phyloP scores from a whole-genome alignment of 2,113 vertebrate species.

The Sceloporus tristichus region DNA sequence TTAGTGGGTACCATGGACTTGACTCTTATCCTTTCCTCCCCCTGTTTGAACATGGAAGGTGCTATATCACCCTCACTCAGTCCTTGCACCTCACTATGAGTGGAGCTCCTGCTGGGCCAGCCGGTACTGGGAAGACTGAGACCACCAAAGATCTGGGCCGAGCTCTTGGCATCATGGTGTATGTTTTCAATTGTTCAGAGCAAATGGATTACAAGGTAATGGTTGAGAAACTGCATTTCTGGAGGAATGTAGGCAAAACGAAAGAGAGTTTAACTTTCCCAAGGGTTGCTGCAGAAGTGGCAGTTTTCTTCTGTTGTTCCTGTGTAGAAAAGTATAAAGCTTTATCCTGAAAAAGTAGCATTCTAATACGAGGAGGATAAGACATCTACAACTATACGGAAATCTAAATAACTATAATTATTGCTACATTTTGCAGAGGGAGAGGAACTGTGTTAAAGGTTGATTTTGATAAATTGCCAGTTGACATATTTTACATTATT shows the following conservation, averaged over 20 bases:
- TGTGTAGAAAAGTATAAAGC: not conserved
- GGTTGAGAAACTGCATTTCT: accelerated
- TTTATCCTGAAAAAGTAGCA: not conserved
- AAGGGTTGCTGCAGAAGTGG: not conserved
- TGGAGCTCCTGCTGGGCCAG: conserved; percentile 91
- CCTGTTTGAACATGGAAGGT: conserved; percentile 75
- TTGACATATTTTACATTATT: not conserved
- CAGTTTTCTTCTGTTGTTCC: not conserved
- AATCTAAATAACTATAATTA: not conserved
- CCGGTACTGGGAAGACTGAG: conserved; percentile 96
- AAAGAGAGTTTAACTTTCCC: accelerated
- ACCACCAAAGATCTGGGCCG: conserved; percentile 96
- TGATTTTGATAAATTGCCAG: not conserved
- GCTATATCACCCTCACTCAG: conserved; percentile 96
- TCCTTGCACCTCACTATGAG: conserved; percentile 96
- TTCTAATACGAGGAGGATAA: not conserved
- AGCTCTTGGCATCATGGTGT: conserved; percentile 94
- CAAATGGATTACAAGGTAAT: conserved; percentile 98
- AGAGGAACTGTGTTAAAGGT: not conserved
- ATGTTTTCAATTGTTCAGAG: conserved; percentile 98
- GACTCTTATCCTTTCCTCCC: not conserved
- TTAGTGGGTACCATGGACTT: not conserved
- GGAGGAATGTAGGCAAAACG: accelerated
- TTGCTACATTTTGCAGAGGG: not conserved
- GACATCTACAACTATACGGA: not conserved